Conservation (phyloP, 2,888 invertebrate species). For the Geophilus truncorum region DNA sequence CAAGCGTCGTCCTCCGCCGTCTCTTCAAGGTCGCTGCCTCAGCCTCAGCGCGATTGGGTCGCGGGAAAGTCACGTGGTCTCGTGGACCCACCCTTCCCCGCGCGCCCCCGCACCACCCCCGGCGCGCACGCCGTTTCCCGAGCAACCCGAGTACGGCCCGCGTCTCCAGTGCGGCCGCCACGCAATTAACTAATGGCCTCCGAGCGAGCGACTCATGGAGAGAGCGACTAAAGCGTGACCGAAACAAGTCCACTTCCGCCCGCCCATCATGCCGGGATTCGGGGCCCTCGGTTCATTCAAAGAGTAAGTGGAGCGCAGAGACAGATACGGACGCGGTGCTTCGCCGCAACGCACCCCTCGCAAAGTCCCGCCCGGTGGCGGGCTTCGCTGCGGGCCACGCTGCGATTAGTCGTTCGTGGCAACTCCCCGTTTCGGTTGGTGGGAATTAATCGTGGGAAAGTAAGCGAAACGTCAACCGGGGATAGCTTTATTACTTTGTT, state of each 20-base stretch:
- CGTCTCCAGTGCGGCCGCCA: slow-evolving; percentile 7
- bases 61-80: not conserved
- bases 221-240: not conserved
- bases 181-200: slow-evolving; percentile 1
- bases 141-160: slow-evolving; percentile 8
- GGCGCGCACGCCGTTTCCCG: not conserved
- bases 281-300: not conserved
- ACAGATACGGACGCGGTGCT: not conserved
- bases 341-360: not conserved
- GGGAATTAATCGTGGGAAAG: no score
- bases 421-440: no score
- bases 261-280: slow-evolving; percentile 6
- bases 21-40: not conserved
- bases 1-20: slow-evolving; percentile 5
- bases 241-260: slow-evolving; percentile 1
- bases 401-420: no score
- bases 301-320: not conserved
- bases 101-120: not conserved
- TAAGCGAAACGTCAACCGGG: no score
- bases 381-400: not conserved
- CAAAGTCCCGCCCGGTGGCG: not conserved
- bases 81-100: not conserved
- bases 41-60: not conserved
- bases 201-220: not conserved
- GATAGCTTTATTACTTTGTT: no score